Evolutionary conservation across 2,797 vertebrate species (phyloP), one percentile per base, ranked within the genome.

Genomic region (Denticeps clupeoides): DNA sequence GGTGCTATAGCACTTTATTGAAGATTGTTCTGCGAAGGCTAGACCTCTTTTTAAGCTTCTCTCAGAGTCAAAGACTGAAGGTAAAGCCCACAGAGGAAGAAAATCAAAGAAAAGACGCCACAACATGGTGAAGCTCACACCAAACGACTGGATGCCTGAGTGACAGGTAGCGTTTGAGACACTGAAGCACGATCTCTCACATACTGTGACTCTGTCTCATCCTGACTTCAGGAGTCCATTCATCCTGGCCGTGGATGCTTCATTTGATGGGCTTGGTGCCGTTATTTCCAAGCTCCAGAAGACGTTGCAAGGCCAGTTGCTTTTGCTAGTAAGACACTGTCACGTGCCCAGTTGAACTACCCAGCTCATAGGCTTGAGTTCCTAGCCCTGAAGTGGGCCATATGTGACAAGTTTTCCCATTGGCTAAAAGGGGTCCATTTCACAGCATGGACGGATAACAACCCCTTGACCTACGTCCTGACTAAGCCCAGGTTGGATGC

Each of bases 211-310:
- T 2, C 5, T 50, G 18, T 21, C 32, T 7, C 47, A 56, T 24
- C 41, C 53, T 12, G 31, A 56, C 23, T 37, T 55, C 22, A 12
- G 28, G 15, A 43, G 12, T 4, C 53, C 31, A 1, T 37, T 55
- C 32, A 9, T 55, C 5, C 15, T 55, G 5, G 21, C 24, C 1
- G 41, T 45, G 2, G 53, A 49, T 15, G 53, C 38, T 23, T 55
- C 40, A 1, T 15, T 9, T 44, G 16, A 49, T 27, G 40, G 46
- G 10, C 13, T 55, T 7, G 53, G 53, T 3, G 38, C 47, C 6
- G 23, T 55, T 10, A 8, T 55, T 4, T 55, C 37, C 1, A 50
- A 53, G 38, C 7, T 41, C 3, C 44, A 15, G 44, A 22, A 8
- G 5, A 21, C 3, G 7, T 29, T 3, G 27, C 44, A n/a, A 31